These are phyloP conservation scores for Cantharis lateralis DNA, from an alignment of 2,888 invertebrate species.

Conservation along the genomic window DNA sequence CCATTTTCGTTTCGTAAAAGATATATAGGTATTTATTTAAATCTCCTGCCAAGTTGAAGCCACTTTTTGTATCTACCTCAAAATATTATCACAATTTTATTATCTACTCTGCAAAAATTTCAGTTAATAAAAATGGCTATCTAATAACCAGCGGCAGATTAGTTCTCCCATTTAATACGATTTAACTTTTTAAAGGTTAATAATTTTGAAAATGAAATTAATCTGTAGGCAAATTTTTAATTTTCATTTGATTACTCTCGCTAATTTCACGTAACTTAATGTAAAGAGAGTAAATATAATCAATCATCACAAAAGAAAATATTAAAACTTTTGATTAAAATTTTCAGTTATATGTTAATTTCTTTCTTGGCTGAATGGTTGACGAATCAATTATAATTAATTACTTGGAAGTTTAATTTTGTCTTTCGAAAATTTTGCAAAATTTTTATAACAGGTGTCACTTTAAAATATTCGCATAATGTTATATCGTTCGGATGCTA, in stretches of 20 bases:
- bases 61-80: neutral
- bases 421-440: neutral
- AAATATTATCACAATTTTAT: neutral
- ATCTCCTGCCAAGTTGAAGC: neutral
- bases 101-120: neutral
- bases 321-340: neutral
- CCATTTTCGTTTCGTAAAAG: neutral
- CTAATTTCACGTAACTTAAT: neutral
- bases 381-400: neutral
- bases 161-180: neutral
- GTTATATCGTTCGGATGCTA: constrained; percentile 21
- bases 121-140: neutral
- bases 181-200: neutral
- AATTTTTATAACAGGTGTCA: constrained; percentile 17
- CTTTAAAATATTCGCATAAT: constrained; percentile 26
- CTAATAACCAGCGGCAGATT: neutral
- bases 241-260: neutral
- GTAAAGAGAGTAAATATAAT: neutral
- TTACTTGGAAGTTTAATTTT: neutral
- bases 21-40: neutral
- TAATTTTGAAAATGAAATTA: neutral
- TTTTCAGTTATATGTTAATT: neutral
- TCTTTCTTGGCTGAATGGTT: neutral
- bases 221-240: neutral
- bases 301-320: neutral